Base-by-base conservation (phyloP, 2,113 vertebrate species). In the Bos javanicus region DNA sequence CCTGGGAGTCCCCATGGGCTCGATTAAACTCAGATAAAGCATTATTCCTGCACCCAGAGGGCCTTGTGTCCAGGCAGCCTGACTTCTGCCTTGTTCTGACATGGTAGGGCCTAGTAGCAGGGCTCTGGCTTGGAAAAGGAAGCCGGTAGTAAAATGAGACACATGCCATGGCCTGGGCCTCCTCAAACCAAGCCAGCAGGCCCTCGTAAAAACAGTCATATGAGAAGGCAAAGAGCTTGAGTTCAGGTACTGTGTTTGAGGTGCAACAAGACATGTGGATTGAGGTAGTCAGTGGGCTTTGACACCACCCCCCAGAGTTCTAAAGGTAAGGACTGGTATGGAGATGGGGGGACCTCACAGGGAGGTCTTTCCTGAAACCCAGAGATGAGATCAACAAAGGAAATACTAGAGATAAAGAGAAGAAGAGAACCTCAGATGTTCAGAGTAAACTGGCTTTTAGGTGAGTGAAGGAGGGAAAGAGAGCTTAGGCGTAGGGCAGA, bases 111-210 rank as follows among this genome's bases (percentile, higher is more conserved):
- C 46, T 60, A 2, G 5, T 15, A 39, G 21, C 43, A 82, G 16
- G 15, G 6, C 48, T 71, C n/a, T 26, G 50, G 14, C 7, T 16
- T 62, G 21, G 46, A 48, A 28, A 50, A 80, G 74, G 21, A 46
- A 81, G 80, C 39, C n/a, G 1, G 28, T n/a, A 54, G 30, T 19
- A 92, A 97, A 87, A 82, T n/a, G 71, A 95, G 25, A 64, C 13
- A 36, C 10, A 7, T 16, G 52, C 50, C 52, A 5, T 33, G 74
- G 28, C 62, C 12, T 52, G 48, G 59, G 30, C 5, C 10, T 6
- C 10, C 46, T 48, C 9, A 81, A 48, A 80, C 57, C 48, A 57
- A n/a, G 16, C 33, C 64, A 86, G 13, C 2, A 64, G 50, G 19
- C 60, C 67, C 78, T 83, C 30, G 30, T 28, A 50, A 48, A 28